phyloP scores from a whole-genome alignment of 2,888 invertebrate species.

The Spodoptera littoralis region DNA sequence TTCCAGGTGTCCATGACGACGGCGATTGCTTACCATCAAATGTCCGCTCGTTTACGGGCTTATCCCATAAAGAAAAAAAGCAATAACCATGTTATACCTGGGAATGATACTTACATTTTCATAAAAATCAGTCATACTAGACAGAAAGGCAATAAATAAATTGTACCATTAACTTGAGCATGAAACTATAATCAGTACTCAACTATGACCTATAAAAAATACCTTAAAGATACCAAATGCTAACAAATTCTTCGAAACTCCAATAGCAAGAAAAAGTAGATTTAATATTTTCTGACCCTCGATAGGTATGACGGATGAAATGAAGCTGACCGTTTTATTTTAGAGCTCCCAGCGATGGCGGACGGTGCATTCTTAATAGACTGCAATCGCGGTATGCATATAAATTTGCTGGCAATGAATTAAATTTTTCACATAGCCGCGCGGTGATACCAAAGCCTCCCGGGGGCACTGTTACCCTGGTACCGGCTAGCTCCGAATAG shows the following conservation, averaged over 20 bases:
- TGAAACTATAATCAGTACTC: too few species aligned
- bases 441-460: conserved; percentile 63
- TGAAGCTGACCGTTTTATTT: conserved; percentile 75
- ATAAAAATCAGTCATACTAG: too few species aligned
- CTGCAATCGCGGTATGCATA: conserved; percentile 82
- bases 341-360: conserved; percentile 63
- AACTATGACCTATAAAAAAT: too few species aligned
- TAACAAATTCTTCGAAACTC: conserved; percentile 20
- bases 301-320: conserved; percentile 64
- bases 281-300: conserved; percentile 45
- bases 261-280: conserved; percentile 13
- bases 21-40: too few species aligned
- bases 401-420: conserved; percentile 78
- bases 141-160: too few species aligned
- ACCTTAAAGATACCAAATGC: conserved; percentile 9
- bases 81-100: too few species aligned
- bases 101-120: too few species aligned
- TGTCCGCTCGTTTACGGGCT: too few species aligned
- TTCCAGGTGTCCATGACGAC: too few species aligned
- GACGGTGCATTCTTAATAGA: conserved; percentile 81
- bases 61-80: too few species aligned
- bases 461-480: conserved; percentile 52
- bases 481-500: conserved; percentile 49
- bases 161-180: too few species aligned
- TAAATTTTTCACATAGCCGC: conserved; percentile 80